Evolutionary conservation across 2,797 vertebrate genomes (phyloP).

Genomic region (Notamacropus eugenii): DNA sequence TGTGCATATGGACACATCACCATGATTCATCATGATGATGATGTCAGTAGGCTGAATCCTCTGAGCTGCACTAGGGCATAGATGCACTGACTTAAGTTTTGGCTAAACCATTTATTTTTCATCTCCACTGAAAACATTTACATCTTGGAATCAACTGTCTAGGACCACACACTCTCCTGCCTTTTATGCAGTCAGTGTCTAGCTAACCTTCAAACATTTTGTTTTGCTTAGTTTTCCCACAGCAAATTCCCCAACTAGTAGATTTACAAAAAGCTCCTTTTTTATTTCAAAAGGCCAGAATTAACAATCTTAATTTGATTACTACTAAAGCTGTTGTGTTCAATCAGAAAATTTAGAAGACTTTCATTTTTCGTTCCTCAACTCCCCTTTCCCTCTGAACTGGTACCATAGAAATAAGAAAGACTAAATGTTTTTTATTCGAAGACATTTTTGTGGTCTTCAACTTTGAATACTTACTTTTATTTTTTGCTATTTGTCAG

Average conservation of each 20-base stretch:
- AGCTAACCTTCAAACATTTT: slow-evolving; percentile 25
- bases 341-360: not conserved
- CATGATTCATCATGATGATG: not conserved
- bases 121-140: slow-evolving; percentile 25
- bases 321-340: slow-evolving; percentile 23
- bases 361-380: not conserved
- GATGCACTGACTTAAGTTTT: not conserved
- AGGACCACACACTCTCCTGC: not conserved
- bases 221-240: not conserved
- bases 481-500: not conserved
- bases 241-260: slow-evolving; percentile 23
- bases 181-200: slow-evolving; percentile 6
- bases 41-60: not conserved
- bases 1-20: not conserved
- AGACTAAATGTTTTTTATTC: slow-evolving; percentile 25
- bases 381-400: not conserved
- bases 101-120: slow-evolving; percentile 27
- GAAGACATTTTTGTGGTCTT: not conserved
- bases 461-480: not conserved
- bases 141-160: slow-evolving; percentile 4
- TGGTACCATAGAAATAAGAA: slow-evolving; percentile 26
- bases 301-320: not conserved
- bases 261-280: not conserved
- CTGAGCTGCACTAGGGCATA: not conserved
- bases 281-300: slow-evolving; percentile 16